Evolutionary conservation across 1,140 invertebrate genomes (phyloP), one percentile per base, ranked within the genome.

Genomic region (Dufourea novaeangliae): DNA sequence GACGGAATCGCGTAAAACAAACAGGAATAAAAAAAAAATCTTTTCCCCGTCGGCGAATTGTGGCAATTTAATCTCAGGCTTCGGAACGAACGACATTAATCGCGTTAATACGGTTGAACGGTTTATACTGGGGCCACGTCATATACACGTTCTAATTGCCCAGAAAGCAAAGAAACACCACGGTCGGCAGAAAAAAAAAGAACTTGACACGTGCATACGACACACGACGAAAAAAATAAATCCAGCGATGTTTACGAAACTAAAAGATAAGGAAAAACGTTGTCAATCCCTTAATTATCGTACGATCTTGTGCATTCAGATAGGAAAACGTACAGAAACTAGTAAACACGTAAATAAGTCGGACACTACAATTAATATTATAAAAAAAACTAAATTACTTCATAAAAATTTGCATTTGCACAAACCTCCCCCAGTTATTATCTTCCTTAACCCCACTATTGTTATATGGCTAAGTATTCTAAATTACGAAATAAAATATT

Each of bases 221-320:
- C 25, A 17, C 4, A 14, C 5, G 56, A 2, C 7, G 32, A 0
- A 0, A 0, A 10, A 22, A 37, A 39, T 61, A 37, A 32, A 12
- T 29, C 39, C n/a, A 14, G 37, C 8, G 37, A 5, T 46, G 54
- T 59, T 44, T 34, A 25, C 41, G n/a, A 39, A 11, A 14, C 12
- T 0, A 10, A 0, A 0, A 56, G 67, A 69, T 57, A 69, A 69
- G 52, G 25, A 11, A 20, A 57, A 25, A 20, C 52, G 22, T 12
- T 27, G 34, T 29, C 52, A 27, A 69, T 69, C 52, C 17, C n/a
- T 56, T 41, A 69, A 69, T 41, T 22, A 20, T 57, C 50, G 34
- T 4, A 7, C 34, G 34, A 37, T 69, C 34, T 69, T 22, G n/a
- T 22, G 14, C 27, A 20, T 52, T 22, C 8, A 32, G 14, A 41